A percentile compares a stretch with the other conserved stretches of the same genome.
Conservation (phyloP, 2,888 invertebrate genomes). For the Leptothorax acervorum region DNA sequence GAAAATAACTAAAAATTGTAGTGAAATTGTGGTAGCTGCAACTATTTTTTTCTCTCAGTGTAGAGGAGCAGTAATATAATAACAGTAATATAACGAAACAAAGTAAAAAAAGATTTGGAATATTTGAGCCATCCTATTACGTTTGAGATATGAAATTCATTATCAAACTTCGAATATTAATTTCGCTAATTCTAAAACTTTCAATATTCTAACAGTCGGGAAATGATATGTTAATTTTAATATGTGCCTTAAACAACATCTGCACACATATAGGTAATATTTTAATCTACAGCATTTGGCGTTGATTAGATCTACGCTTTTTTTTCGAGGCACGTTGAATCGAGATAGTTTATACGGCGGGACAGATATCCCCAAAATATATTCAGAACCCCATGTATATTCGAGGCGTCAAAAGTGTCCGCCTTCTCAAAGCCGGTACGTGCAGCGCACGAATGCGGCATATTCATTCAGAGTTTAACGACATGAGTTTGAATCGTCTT, state of each 20-base stretch:
- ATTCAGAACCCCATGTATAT: not conserved
- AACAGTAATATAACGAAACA: not conserved
- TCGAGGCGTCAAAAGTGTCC: not conserved
- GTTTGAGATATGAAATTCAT: not conserved
- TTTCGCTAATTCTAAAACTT: not conserved
- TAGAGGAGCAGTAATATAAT: not conserved
- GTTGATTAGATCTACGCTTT: not conserved
- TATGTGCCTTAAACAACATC: not conserved
- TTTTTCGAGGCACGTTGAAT: not conserved
- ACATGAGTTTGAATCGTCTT: slow-evolving; percentile 17
- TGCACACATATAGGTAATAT: not conserved
- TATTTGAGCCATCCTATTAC: not conserved
- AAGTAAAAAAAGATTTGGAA: not conserved
- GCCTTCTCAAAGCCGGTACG: not conserved
- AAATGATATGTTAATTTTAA: slow-evolving; percentile 8
- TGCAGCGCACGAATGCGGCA: slow-evolving; percentile 43
- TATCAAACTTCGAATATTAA: not conserved
- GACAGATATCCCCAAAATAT: not conserved
- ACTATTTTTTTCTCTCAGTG: too few relatives aligned
- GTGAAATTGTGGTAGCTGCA: too few relatives aligned
- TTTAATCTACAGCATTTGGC: not conserved
- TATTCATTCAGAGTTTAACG: slow-evolving; percentile 64
- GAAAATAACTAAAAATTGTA: too few relatives aligned
- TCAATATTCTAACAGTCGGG: not conserved
- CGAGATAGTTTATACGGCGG: not conserved